These are phyloP conservation scores for Enteromius thamalakanensis DNA, from an alignment of 2,797 vertebrate species.

Conservation along the genomic window DNA sequence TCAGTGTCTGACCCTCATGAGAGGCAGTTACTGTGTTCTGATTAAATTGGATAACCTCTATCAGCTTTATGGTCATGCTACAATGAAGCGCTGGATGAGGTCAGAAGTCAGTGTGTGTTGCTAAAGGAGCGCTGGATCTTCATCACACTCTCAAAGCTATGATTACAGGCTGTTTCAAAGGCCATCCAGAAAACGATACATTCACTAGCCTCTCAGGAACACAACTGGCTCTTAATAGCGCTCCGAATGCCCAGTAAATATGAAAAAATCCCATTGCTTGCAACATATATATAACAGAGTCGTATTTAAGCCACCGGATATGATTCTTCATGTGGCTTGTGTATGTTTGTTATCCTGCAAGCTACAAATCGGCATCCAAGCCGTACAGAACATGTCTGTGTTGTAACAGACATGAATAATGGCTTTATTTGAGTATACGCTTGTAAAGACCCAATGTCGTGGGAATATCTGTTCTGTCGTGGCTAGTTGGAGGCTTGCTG, in stretches of 20 bases:
- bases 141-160: constrained; percentile 24
- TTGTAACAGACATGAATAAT: constrained; percentile 40
- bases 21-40: constrained; percentile 14
- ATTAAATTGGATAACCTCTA: constrained; percentile 42
- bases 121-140: constrained; percentile 12
- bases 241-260: constrained; percentile 6
- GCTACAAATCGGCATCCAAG: background rate
- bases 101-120: constrained; percentile 26
- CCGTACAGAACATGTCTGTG: background rate
- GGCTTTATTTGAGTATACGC: constrained; percentile 44
- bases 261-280: constrained; percentile 6
- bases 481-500: constrained; percentile 48
- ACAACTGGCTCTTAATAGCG: constrained; percentile 6
- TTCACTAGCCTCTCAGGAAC: background rate
- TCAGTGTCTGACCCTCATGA: constrained; percentile 4
- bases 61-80: constrained; percentile 34
- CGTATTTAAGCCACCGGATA: background rate
- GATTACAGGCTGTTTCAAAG: constrained; percentile 18
- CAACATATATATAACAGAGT: background rate
- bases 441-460: constrained; percentile 44
- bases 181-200: constrained; percentile 12
- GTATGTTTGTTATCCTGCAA: background rate
- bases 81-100: constrained; percentile 32
- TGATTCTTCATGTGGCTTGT: background rate
- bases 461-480: constrained; percentile 52